These are phyloP conservation scores for Hestina assimilis DNA, from an alignment of 1,140 invertebrate genomes.

Conservation along the genomic window DNA sequence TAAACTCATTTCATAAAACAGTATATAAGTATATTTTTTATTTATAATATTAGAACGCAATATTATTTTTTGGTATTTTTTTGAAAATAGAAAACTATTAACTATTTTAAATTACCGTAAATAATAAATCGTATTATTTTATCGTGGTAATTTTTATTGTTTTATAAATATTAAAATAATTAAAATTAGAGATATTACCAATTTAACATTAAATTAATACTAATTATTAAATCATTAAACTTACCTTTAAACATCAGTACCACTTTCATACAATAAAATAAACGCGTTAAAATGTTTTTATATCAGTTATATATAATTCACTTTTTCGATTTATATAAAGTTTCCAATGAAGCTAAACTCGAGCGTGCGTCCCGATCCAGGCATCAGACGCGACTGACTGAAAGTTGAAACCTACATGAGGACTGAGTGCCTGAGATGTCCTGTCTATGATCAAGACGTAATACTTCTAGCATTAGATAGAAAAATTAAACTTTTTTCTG, in stretches of 20 bases:
- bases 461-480: conserved; percentile 5
- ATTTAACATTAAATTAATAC: no score
- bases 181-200: no score
- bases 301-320: conserved; percentile 2
- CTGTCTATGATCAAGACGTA: neutral
- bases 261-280: neutral
- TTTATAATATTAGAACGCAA: no score
- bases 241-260: conserved; percentile 6
- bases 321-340: conserved; percentile 16
- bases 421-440: conserved; percentile 6
- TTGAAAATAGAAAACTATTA: no score
- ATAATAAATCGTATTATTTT: no score
- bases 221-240: conserved; percentile 8
- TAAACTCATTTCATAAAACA: no score
- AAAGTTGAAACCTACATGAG: neutral
- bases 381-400: conserved; percentile 21
- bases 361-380: conserved; percentile 13
- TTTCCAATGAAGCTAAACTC: conserved; percentile 3
- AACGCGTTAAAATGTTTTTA: neutral
- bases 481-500: conserved; percentile 5
- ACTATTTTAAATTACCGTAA: neutral
- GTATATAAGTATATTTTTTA: no score
- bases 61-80: no score
- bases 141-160: neutral
- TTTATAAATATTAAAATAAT: neutral